phyloP scores from a whole-genome alignment of 64 coral and sea anemone species.

The Pocillopora verrucosa region DNA sequence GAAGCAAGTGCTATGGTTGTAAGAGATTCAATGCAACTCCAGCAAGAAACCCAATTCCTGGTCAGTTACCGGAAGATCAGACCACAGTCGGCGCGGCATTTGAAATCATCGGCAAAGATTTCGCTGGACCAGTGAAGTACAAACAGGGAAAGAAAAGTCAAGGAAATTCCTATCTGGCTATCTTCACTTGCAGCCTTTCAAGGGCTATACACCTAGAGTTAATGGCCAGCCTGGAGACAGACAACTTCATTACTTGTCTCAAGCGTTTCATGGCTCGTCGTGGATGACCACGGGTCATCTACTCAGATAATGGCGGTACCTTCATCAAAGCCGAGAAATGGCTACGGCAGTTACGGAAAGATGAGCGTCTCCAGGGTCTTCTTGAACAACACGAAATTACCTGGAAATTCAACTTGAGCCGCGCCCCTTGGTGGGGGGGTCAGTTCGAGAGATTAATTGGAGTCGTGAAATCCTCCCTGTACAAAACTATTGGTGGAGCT shows the following conservation, averaged over 20 bases:
- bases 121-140: slow-evolving; percentile 43
- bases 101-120: slow-evolving; percentile 46
- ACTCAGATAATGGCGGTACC: slow-evolving; percentile 50
- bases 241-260: slow-evolving; percentile 36
- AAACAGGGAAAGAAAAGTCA: slow-evolving; percentile 33
- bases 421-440: slow-evolving; percentile 43
- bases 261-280: slow-evolving; percentile 33
- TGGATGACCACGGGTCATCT: slow-evolving; percentile 17
- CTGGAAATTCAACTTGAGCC: slow-evolving; percentile 57
- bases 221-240: slow-evolving; percentile 35
- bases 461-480: slow-evolving; percentile 18
- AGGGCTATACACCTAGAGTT: slow-evolving; percentile 62
- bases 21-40: slow-evolving; percentile 46
- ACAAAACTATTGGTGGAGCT: slow-evolving; percentile 36
- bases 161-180: slow-evolving; percentile 55
- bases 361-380: slow-evolving; percentile 32
- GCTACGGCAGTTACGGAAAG: slow-evolving; percentile 11
- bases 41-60: slow-evolving; percentile 1
- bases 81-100: slow-evolving; percentile 19
- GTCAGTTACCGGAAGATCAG: not conserved
- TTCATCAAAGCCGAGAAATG: slow-evolving; percentile 32
- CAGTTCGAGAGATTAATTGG: slow-evolving; percentile 41
- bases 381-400: not conserved
- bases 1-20: slow-evolving; percentile 36
- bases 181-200: slow-evolving; percentile 64